Base-by-base conservation (phyloP, 2,113 vertebrate species). In the Pogonocichla stellata region DNA sequence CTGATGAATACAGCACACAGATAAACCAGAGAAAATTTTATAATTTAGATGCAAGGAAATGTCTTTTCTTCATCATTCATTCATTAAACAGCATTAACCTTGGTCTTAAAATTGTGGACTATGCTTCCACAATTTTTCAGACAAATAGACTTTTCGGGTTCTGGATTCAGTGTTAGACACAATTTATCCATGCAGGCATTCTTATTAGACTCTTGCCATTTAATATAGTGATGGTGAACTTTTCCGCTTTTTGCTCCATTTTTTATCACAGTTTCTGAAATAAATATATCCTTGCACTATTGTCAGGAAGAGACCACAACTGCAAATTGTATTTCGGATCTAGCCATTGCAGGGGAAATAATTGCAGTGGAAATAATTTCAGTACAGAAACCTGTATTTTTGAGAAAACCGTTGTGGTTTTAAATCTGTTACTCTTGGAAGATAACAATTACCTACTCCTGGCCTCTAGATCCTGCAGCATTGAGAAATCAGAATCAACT, bases 31-130 rank as follows among this genome's bases (percentile, higher is more conserved):
- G 24, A 81, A 80, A 25, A 18, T 24, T 45, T 75, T 75, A 33
- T 56, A 10, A 67, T 34, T 34, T 66, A 83, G 13, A 23, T 69
- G 13, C 24, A 65, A 65, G 36, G 8, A 73, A 22, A 74, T 48
- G 6, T 65, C 70, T 90, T 9, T 79, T 71, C 90, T 95, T 92
- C 54, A 45, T 89, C 25, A 31, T 91, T 94, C 57, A 34, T 23
- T 81, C 47, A 58, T 77, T 75, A 85, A 95, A 78, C 5, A 91
- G 11, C 57, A 60, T 92, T 94, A 97, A 84, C 65, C 2, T 92
- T 4, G 3, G 6, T 71, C 80, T 95, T 91, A 84, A 94, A 95
- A 91, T 38, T 40, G 17, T 74, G 43, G 62, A 78, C 33, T 78
- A 60, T 38, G 43, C 42, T 86, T 79, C 13, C 34, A 25, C 19